phyloP scores from a whole-genome alignment of 2,797 vertebrate genomes.

The Pangasius larnaudii region DNA sequence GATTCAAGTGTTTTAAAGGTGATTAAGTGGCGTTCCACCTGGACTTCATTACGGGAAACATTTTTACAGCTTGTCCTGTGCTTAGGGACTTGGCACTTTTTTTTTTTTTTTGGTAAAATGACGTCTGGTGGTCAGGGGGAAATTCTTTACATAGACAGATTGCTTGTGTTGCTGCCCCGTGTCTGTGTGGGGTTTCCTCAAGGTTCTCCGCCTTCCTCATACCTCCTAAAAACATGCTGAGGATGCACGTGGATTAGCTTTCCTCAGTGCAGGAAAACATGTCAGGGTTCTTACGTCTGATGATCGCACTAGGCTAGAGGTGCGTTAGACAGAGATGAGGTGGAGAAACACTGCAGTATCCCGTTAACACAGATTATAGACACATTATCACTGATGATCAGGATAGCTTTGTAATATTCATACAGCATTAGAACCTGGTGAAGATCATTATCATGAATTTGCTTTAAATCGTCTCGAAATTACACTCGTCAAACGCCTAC shows the following conservation, averaged over 20 bases:
- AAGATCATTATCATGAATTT: background rate
- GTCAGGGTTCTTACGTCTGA: too few species aligned
- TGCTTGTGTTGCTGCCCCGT: background rate
- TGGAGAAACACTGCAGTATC: background rate
- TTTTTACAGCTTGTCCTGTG: too few species aligned
- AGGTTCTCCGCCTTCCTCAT: background rate
- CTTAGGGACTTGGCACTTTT: background rate
- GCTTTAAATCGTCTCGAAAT: constrained; percentile 33
- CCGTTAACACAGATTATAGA: background rate
- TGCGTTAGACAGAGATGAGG: background rate
- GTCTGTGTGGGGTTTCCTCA: background rate
- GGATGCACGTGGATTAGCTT: background rate
- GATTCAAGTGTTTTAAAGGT: background rate
- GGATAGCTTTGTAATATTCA: background rate
- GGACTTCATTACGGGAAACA: background rate
- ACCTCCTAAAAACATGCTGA: background rate
- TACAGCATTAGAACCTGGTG: background rate
- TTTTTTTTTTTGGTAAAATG: background rate
- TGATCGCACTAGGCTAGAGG: background rate
- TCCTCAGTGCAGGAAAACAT: background rate
- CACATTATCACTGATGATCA: background rate
- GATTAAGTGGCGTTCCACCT: background rate
- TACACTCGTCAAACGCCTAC: constrained; percentile 2
- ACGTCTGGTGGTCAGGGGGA: background rate
- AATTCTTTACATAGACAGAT: background rate